Percentiles rank a stretch among this genome's conserved stretches.
These are phyloP conservation scores for Dione vanillae DNA, from an alignment of 2,888 invertebrate species.

Conservation along the genomic window DNA sequence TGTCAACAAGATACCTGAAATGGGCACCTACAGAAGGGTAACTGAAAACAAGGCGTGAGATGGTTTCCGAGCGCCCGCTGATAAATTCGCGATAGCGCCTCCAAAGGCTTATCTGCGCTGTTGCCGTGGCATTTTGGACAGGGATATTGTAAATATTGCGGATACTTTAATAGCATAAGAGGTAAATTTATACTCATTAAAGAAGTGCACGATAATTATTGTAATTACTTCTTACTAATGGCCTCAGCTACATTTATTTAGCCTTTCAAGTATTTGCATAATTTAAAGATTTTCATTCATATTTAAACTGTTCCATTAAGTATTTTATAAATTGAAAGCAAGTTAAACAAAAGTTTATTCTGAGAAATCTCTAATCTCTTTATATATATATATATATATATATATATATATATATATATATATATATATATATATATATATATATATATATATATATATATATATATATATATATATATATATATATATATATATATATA, in stretches of 20 bases:
- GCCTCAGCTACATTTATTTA: not conserved
- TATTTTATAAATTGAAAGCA: not conserved
- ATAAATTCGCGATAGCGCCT: slow-evolving; percentile 44
- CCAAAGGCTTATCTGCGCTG: slow-evolving; percentile 6
- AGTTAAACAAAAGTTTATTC: not conserved
- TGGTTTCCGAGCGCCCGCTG: slow-evolving; percentile 42
- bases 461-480: too few relatives aligned
- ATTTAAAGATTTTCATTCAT: not conserved
- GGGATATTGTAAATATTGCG: slow-evolving; percentile 5
- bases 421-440: too few relatives aligned
- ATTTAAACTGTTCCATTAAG: not conserved
- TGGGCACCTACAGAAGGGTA: slow-evolving; percentile 48
- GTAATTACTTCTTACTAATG: not conserved
- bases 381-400: too few relatives aligned
- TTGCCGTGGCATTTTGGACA: slow-evolving; percentile 17
- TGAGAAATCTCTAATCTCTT: not conserved
- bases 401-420: too few relatives aligned
- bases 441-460: too few relatives aligned
- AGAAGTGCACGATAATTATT: too few relatives aligned
- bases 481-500: too few relatives aligned
- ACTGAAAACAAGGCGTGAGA: slow-evolving; percentile 49
- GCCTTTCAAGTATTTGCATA: too few relatives aligned
- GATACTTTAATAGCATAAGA: not conserved
- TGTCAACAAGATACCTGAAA: slow-evolving; percentile 68
- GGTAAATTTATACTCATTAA: not conserved